Conservation (phyloP, 2,888 invertebrate genomes). For the Ophion slaviceki region DNA sequence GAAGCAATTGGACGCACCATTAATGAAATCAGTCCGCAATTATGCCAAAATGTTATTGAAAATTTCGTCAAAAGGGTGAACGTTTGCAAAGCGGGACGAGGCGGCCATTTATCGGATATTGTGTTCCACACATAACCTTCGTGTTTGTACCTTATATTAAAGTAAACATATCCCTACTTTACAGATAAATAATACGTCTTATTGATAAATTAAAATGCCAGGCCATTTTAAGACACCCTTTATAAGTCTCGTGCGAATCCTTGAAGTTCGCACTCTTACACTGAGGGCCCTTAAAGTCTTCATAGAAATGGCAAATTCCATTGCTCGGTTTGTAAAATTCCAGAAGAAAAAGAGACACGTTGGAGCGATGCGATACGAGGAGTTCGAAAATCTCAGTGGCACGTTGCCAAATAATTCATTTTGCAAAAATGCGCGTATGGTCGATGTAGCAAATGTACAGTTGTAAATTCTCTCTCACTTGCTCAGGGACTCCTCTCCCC, state of each 20-base stretch:
- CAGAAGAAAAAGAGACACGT: slow-evolving; percentile 37
- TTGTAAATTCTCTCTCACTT: not conserved
- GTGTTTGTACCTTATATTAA: too few relatives aligned
- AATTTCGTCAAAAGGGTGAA: too few relatives aligned
- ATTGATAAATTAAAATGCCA: too few relatives aligned
- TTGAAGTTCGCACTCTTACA: not conserved
- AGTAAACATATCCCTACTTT: too few relatives aligned
- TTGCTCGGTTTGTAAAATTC: slow-evolving; percentile 14
- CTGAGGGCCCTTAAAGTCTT: not conserved
- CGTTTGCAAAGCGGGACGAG: too few relatives aligned
- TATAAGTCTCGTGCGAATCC: not conserved
- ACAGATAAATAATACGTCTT: too few relatives aligned
- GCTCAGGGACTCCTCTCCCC: not conserved
- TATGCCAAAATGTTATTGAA: too few relatives aligned
- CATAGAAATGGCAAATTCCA: not conserved
- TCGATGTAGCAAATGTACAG: slow-evolving; percentile 10
- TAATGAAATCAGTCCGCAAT: too few relatives aligned
- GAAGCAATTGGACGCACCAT: too few relatives aligned
- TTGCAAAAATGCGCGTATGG: slow-evolving; percentile 41
- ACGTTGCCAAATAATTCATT: slow-evolving; percentile 71
- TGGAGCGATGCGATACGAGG: slow-evolving; percentile 62
- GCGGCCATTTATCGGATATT: too few relatives aligned
- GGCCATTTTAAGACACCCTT: too few relatives aligned
- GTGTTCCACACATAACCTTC: too few relatives aligned
- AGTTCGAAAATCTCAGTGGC: slow-evolving; percentile 77